These are phyloP conservation scores for Mythimna impura DNA, from an alignment of 2,888 invertebrate species.

Conservation along the genomic window DNA sequence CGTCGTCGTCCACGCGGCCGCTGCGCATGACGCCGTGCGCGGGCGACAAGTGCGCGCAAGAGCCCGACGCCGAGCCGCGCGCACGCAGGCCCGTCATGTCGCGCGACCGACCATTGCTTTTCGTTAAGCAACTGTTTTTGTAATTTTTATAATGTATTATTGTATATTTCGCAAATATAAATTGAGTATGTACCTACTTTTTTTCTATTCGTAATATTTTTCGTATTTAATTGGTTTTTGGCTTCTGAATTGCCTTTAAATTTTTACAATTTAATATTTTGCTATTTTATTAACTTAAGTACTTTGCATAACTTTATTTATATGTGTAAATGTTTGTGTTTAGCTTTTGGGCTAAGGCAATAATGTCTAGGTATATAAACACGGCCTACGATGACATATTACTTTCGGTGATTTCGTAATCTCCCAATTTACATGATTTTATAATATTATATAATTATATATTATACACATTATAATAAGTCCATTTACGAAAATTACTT, in stretches of 20 bases:
- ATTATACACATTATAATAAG: constrained; percentile 61
- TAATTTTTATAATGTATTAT: constrained; percentile 60
- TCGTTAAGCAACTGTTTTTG: constrained; percentile 84
- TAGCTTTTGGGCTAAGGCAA: constrained; percentile 35
- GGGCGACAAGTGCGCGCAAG: constrained; percentile 65
- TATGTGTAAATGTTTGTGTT: constrained; percentile 28
- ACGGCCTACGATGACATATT: constrained; percentile 64
- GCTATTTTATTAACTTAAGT: constrained; percentile 40
- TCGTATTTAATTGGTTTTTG: constrained; percentile 37
- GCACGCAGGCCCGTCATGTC: constrained; percentile 74
- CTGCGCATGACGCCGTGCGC: constrained; percentile 80
- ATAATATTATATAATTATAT: constrained; percentile 67
- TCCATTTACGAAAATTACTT: constrained; percentile 71
- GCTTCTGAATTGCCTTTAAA: constrained; percentile 29
- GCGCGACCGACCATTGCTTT: constrained; percentile 83
- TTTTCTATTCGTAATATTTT: constrained; percentile 34
- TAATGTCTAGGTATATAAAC: constrained; percentile 38
- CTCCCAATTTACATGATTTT: constrained; percentile 71
- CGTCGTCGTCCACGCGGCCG: constrained; percentile 82
- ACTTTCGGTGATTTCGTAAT: constrained; percentile 68
- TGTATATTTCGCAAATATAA: constrained; percentile 44
- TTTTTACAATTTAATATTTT: constrained; percentile 33
- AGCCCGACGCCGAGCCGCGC: constrained; percentile 4
- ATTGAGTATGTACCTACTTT: constrained; percentile 25
- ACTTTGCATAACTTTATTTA: constrained; percentile 16